Percentiles rank a stretch among this genome's conserved stretches.
Conservation (phyloP, 92 coral and sea anemone species). For the Palythoa heliodiscus region DNA sequence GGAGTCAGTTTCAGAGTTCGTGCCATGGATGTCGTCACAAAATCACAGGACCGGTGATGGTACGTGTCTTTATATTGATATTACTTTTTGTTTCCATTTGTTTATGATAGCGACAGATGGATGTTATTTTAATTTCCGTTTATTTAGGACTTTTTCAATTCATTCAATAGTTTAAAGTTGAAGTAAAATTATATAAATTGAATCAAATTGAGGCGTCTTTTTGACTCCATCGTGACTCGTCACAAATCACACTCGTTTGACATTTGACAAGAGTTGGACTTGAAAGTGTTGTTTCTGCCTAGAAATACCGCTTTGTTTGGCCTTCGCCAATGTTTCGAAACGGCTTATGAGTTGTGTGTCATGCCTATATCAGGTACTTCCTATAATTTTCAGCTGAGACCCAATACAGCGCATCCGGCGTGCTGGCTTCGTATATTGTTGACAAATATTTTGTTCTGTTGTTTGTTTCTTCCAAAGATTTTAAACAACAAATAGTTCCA, state of each 20-base stretch:
- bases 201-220: background rate
- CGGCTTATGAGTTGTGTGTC: slow-evolving; percentile 1
- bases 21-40: slow-evolving; percentile 84
- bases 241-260: slow-evolving; percentile 12
- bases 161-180: background rate
- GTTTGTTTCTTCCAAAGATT: background rate
- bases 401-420: background rate
- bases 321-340: background rate
- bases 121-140: background rate
- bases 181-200: background rate
- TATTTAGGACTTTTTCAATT: background rate
- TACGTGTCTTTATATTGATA: slow-evolving; percentile 29
- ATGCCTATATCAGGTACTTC: background rate
- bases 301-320: background rate
- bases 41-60: slow-evolving; percentile 95
- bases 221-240: background rate
- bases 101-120: slow-evolving; percentile 3
- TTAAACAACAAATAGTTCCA: background rate
- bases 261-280: slow-evolving; percentile 24
- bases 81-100: slow-evolving; percentile 8
- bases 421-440: slow-evolving; percentile 1
- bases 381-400: slow-evolving; percentile 10
- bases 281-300: slow-evolving; percentile 20
- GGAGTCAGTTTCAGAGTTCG: slow-evolving; percentile 57
- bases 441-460: background rate